Base-by-base conservation (phyloP, 2,113 vertebrate genomes). In the Hemicordylus capensis region DNA sequence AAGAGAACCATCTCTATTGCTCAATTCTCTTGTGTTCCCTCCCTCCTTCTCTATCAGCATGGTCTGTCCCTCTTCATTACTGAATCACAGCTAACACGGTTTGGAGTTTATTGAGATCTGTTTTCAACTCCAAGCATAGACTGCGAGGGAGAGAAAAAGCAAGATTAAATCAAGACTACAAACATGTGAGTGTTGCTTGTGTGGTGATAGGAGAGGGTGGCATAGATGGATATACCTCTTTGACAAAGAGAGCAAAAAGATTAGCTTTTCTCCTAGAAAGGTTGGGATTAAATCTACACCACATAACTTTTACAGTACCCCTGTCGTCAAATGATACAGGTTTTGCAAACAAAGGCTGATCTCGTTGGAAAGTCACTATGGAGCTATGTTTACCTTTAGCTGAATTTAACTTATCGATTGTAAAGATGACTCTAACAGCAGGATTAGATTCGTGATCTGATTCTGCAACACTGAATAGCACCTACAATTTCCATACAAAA, bases 131-230 rank as follows among this genome's bases (percentile, higher is more conserved):
- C 76, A 44, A 88, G 88, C 83, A 78, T 61, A 54, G 76, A 58
- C 39, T 26, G 6, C 51, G 78, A 80, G 85, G 46, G 39, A 76
- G 81, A 48, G 51, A 77, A 83, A 78, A 56, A n/a, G 46, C 19
- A 56, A 1, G 12, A 44, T 7, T 37, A 56, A 28, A 51, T 37
- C 6, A 59, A 92, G 39, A 67, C 69, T 70, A 70, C 44, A 63
- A 85, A 83, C 58, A 81, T 76, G 94, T 95, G 91, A 94, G 94
- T 92, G 42, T 24, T 84, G 88, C 28, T 20, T 0, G 1, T 17
- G 0, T 58, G 67, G 89, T 10, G 4, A 20, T 8, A 67, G 69
- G 39, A 59, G 51, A 0, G 42, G 86, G 34, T 28, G 0, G 15
- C 15, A 3, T 26, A 22, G 51, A 19, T n/a, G n/a, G n/a, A n/a